Percentiles rank a stretch among this genome's conserved stretches.
phyloP scores from a whole-genome alignment of 2,888 invertebrate species.

The Sphaerophoria rueppellii region DNA sequence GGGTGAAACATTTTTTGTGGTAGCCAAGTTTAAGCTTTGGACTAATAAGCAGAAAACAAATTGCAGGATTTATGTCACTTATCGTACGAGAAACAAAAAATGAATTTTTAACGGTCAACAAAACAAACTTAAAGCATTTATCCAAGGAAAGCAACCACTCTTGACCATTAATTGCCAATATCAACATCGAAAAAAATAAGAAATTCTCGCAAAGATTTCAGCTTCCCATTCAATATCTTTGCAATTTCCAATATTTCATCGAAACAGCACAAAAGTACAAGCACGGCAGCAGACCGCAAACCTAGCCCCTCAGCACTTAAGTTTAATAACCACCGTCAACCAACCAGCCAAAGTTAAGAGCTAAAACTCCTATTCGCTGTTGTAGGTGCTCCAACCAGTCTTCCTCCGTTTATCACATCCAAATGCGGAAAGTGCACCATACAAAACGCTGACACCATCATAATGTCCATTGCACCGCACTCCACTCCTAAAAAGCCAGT shows the following conservation, averaged over 20 bases:
- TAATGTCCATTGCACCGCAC: constrained; percentile 47
- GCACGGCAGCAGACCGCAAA: background rate
- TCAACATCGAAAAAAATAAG: background rate
- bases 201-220: constrained; percentile 49
- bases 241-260: background rate
- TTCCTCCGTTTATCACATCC: constrained; percentile 52
- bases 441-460: constrained; percentile 47
- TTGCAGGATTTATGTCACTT: background rate
- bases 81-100: constrained; percentile 4
- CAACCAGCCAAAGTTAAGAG: constrained; percentile 2
- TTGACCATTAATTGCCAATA: constrained; percentile 37
- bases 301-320: constrained; percentile 52
- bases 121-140: constrained; percentile 25
- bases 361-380: constrained; percentile 39
- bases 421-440: constrained; percentile 16
- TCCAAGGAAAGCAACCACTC: constrained; percentile 48
- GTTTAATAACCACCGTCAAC: constrained; percentile 32
- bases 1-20: too few relatives aligned
- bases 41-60: too few relatives aligned
- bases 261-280: background rate
- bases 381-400: background rate
- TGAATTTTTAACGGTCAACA: constrained; percentile 32
- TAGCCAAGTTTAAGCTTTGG: too few relatives aligned
- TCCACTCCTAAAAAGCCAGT: constrained; percentile 32
- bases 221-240: constrained; percentile 48